Evolutionary conservation across 2,888 invertebrate genomes (phyloP).

Genomic region (Danaus chrysippus): DNA sequence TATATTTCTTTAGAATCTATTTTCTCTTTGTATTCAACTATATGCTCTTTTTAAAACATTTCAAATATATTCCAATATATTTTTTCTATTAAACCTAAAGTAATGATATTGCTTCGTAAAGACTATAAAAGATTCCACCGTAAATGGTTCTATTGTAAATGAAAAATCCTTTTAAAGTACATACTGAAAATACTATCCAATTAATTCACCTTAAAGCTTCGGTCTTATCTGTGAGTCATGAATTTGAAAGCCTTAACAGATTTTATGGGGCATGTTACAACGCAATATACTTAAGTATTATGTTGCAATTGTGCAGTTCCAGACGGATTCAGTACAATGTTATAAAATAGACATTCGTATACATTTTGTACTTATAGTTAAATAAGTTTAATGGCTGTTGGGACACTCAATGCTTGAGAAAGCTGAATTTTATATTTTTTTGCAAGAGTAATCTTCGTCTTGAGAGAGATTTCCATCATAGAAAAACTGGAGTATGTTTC

Average conservation of each 20-base stretch:
- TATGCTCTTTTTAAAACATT: not conserved
- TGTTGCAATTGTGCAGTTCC: constrained; percentile 39
- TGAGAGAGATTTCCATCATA: too few species aligned
- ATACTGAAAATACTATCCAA: not conserved
- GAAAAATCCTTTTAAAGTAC: too few species aligned
- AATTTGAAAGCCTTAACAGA: constrained; percentile 15
- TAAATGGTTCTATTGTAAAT: too few species aligned
- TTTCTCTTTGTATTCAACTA: not conserved
- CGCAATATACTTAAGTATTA: constrained; percentile 34
- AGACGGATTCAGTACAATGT: constrained; percentile 10
- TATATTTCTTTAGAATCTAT: not conserved
- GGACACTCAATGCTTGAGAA: too few species aligned
- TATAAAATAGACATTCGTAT: constrained; percentile 14
- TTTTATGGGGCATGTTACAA: constrained; percentile 32
- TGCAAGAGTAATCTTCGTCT: too few species aligned
- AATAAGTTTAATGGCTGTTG: too few species aligned
- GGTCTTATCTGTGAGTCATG: constrained; percentile 22
- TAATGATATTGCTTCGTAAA: too few species aligned
- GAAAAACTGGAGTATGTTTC: too few species aligned
- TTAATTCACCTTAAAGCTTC: constrained; percentile 12
- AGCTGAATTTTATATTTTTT: too few species aligned
- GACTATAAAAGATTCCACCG: too few species aligned
- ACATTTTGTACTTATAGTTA: too few species aligned
- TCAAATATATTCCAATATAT: not conserved
- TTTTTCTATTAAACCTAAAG: too few species aligned